A percentile compares a stretch with the other conserved stretches of the same genome.
Conservation (phyloP, 2,888 invertebrate genomes). For the Trissoscelio sp. region DNA sequence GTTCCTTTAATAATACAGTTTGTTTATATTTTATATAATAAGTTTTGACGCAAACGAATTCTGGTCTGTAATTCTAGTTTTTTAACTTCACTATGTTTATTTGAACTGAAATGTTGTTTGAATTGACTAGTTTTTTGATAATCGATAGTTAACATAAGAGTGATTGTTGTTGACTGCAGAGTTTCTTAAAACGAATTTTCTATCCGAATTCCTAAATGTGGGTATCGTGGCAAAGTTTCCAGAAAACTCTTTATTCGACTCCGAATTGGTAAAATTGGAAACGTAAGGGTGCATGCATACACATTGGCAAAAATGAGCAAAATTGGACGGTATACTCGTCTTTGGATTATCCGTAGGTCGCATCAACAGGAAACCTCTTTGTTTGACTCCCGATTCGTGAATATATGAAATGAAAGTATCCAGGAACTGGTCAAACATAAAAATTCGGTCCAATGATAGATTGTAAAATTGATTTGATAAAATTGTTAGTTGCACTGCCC, state of each 20-base stretch:
- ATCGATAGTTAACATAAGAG: conserved; percentile 21
- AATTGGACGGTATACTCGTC: conserved; percentile 35
- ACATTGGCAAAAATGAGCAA: conserved; percentile 56
- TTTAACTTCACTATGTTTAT: neutral
- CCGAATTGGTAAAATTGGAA: conserved; percentile 55
- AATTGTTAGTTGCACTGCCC: neutral
- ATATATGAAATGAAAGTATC: conserved; percentile 39
- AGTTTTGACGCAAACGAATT: conserved; percentile 25
- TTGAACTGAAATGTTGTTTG: neutral
- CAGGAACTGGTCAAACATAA: conserved; percentile 4
- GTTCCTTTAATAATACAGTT: no score
- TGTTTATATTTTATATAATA: conserved; percentile 8
- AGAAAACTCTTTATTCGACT: conserved; percentile 34
- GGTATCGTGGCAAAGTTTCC: conserved; percentile 29
- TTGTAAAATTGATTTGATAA: conserved; percentile 27
- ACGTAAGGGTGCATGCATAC: conserved; percentile 45
- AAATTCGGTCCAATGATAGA: conserved; percentile 11
- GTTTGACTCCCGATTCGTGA: conserved; percentile 31
- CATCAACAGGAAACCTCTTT: conserved; percentile 38
- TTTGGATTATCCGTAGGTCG: conserved; percentile 28
- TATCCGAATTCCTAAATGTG: conserved; percentile 32
- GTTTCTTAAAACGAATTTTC: conserved; percentile 29
- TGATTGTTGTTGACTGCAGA: conserved; percentile 25
- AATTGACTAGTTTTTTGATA: conserved; percentile 10
- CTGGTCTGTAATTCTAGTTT: conserved; percentile 10